phyloP scores from a whole-genome alignment of 2,113 vertebrate species.

The Dendropsophus ebraccatus region DNA sequence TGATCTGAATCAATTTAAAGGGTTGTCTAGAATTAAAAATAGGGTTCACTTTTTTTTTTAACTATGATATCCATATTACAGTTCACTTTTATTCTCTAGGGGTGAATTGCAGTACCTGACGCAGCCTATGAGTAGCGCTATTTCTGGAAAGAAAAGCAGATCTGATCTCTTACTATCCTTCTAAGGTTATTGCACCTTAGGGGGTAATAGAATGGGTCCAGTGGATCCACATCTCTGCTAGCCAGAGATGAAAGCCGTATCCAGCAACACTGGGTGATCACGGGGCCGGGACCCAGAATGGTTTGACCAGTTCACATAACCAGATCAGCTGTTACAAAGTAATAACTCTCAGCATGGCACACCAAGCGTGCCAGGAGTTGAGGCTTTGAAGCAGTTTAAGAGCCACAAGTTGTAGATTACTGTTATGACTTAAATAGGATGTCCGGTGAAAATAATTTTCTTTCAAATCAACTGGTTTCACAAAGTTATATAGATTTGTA shows the following conservation, averaged over 20 bases:
- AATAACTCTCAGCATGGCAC: too few species aligned
- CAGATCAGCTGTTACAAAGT: not conserved
- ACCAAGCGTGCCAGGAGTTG: too few species aligned
- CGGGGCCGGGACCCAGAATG: not conserved
- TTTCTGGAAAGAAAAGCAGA: not conserved
- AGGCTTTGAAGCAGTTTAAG: too few species aligned
- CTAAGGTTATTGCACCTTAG: not conserved
- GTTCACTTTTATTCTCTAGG: not conserved
- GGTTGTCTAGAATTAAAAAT: not conserved
- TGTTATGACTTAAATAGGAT: not conserved
- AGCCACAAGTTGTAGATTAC: too few species aligned
- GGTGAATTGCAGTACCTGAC: not conserved
- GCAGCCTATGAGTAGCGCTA: not conserved
- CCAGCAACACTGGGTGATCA: not conserved
- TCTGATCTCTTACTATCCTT: not conserved
- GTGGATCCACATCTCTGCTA: not conserved
- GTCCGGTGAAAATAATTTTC: too few species aligned
- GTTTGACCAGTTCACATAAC: not conserved
- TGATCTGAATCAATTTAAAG: not conserved
- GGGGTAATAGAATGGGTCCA: not conserved
- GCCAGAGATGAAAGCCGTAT: not conserved
- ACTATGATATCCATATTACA: not conserved
- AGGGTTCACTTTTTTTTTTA: not conserved
- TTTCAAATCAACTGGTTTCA: too few species aligned
- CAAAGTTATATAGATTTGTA: too few species aligned